These are phyloP conservation scores for Heliconius ismenius DNA, from an alignment of 2,888 invertebrate species.

Conservation along the genomic window DNA sequence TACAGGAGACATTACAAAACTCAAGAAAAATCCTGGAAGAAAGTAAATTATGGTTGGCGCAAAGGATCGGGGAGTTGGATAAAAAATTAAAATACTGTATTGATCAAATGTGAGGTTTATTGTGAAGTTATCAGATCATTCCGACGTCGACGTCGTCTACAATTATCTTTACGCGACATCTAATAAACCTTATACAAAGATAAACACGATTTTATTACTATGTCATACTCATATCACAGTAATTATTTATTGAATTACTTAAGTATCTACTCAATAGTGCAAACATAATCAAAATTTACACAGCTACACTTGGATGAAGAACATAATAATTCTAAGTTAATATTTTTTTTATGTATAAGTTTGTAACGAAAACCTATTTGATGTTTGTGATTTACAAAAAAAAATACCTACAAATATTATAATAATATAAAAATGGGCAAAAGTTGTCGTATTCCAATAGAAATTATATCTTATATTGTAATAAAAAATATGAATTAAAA, in stretches of 20 bases:
- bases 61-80: constrained; percentile 63
- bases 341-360: not conserved
- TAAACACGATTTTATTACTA: constrained; percentile 45
- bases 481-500: not conserved
- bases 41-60: constrained; percentile 62
- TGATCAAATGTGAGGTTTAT: constrained; percentile 61
- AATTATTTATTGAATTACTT: constrained; percentile 47
- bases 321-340: not conserved
- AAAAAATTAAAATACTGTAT: constrained; percentile 67
- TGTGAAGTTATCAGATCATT: constrained; percentile 51
- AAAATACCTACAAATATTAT: not conserved
- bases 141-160: constrained; percentile 29
- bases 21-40: constrained; percentile 59
- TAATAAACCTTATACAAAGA: constrained; percentile 27
- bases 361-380: not conserved
- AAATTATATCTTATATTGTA: not conserved
- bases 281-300: constrained; percentile 1
- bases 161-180: constrained; percentile 25
- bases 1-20: constrained; percentile 56
- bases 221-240: constrained; percentile 56
- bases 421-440: not conserved
- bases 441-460: not conserved
- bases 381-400: not conserved
- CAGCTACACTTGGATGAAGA: not conserved
- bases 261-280: constrained; percentile 35